Base-by-base conservation (phyloP, 2,113 vertebrate species). In the Electrona antarctica region DNA sequence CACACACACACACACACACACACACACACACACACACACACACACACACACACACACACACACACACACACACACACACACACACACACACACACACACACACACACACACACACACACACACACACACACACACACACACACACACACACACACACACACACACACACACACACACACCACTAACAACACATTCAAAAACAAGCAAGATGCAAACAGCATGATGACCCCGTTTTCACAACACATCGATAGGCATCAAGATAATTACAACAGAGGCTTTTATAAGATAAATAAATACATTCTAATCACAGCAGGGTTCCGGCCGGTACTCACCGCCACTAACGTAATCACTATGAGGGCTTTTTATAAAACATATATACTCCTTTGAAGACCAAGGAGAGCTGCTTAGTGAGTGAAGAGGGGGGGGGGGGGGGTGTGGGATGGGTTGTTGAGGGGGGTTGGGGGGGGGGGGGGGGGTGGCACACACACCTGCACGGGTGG, bases 401-500 rank as follows among this genome's bases (percentile, higher is more conserved):
- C 80, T 87, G 85, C 78, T 81, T 88, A 89, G 88, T 85, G 87
- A 82, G 54, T 64, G 62, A 15, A 14, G n/a, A 7, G 1, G 47
- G 45, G 60, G 80, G 69, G 60, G 47, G 64, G 66, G 49, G 76
- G 76, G 60, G 82, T 79, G 77, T 3, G 33, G 33, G 33, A 41
- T 3, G 33, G 33, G 33, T 21, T 21, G 21, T 21, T 21, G 21
- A 21, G 33, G 33, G 33, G 33, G 33, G 1, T 21, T 21, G 33
- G 33, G 33, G 3, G 33, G 33, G 33, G 33, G 33, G 33, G 33
- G 33, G 33, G 33, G 33, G 2, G 1, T 41, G 33, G 33, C 33
- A 41, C 33, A 41, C 91, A 93, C 92, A 93, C 92, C 91, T 93
- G 92, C 89, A 90, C 85, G 33, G 82, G 71, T 80, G 81, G 83